Percentiles rank a stretch among this genome's conserved stretches.
These are phyloP conservation scores for Trypoxylon attenuatum DNA, from an alignment of 2,888 invertebrate species.

Conservation along the genomic window DNA sequence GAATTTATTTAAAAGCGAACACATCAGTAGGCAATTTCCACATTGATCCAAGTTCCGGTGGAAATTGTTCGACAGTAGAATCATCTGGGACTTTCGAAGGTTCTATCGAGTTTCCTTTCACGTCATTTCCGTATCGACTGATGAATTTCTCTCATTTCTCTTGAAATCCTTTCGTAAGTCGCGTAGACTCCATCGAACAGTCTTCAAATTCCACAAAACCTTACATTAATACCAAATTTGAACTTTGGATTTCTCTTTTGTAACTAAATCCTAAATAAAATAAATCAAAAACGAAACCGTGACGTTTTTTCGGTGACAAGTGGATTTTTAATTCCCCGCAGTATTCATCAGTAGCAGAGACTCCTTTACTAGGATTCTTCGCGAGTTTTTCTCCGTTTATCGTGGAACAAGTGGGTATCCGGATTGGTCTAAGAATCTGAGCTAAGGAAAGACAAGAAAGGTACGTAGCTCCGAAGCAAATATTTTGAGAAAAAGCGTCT, in stretches of 20 bases:
- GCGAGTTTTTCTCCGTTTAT: slow-evolving; percentile 15
- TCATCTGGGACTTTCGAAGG: slow-evolving; percentile 19
- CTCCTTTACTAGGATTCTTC: slow-evolving; percentile 17
- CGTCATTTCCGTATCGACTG: slow-evolving; percentile 26
- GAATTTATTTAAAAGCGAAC: slow-evolving; percentile 13
- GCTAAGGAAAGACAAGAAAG: slow-evolving; percentile 10
- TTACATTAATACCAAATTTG: too few species aligned
- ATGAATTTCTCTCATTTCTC: slow-evolving; percentile 14
- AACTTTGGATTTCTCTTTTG: too few species aligned
- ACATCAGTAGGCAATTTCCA: slow-evolving; percentile 25
- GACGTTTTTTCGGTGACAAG: too few species aligned
- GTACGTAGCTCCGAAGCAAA: slow-evolving; percentile 18
- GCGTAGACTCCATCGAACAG: slow-evolving; percentile 21
- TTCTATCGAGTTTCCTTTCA: slow-evolving; percentile 17
- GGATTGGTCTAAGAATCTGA: slow-evolving; percentile 29
- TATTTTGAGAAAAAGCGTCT: slow-evolving; percentile 22
- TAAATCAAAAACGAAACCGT: too few species aligned
- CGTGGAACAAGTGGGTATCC: slow-evolving; percentile 30
- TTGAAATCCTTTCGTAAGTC: slow-evolving; percentile 21
- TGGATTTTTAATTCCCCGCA: not conserved
- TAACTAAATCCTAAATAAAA: too few species aligned
- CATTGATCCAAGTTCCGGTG: slow-evolving; percentile 1
- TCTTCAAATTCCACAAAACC: too few species aligned
- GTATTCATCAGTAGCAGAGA: slow-evolving; percentile 9
- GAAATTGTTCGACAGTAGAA: slow-evolving; percentile 16